A percentile compares a stretch with the other conserved stretches of the same genome.
Evolutionary conservation across 2,797 vertebrate genomes (phyloP).

Genomic region (Pagetopsis macropterus): DNA sequence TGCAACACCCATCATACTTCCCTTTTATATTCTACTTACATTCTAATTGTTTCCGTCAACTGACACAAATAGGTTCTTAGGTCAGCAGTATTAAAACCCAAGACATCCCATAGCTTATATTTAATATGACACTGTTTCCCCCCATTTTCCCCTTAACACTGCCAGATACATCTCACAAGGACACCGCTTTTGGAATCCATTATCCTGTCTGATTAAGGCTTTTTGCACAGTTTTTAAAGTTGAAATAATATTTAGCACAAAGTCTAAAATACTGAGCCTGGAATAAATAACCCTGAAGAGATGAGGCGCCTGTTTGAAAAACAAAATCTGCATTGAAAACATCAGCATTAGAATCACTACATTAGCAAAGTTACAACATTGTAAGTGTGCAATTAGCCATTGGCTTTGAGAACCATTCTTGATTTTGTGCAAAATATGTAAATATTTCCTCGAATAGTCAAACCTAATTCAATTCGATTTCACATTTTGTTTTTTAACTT

Average conservation of each 20-base stretch:
- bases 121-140: constrained; percentile 6
- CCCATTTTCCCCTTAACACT: constrained; percentile 1
- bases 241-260: constrained; percentile 14
- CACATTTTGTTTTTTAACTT: constrained; percentile 34
- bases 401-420: constrained; percentile 43
- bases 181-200: constrained; percentile 11
- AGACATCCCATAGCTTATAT: constrained; percentile 7
- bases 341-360: constrained; percentile 3
- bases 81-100: constrained; percentile 6
- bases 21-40: constrained; percentile 42
- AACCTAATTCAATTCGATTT: constrained; percentile 23
- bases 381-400: constrained; percentile 14
- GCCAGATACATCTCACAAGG: constrained; percentile 14
- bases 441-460: constrained; percentile 23
- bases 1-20: constrained; percentile 31
- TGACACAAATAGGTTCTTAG: constrained; percentile 10
- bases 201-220: constrained; percentile 42
- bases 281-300: constrained; percentile 42
- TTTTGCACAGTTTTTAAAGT: constrained; percentile 29
- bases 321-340: background rate
- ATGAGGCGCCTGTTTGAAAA: constrained; percentile 6
- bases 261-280: constrained; percentile 29
- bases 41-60: background rate
- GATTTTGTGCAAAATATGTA: constrained; percentile 47
- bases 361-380: constrained; percentile 6